Base-by-base conservation (phyloP, 2,113 vertebrate species). In the Nibea coibor region DNA sequence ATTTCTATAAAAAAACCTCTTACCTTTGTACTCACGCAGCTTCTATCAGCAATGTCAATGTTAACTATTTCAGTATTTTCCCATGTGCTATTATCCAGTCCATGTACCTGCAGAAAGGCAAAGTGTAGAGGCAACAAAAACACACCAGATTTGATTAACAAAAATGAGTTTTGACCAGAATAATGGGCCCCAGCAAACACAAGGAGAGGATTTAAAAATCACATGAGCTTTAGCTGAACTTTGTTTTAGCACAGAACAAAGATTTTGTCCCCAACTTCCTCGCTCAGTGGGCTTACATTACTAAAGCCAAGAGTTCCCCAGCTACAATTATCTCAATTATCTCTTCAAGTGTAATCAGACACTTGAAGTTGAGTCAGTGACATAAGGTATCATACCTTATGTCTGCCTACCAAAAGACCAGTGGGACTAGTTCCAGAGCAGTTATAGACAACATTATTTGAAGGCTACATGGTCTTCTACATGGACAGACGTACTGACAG, bases 41-140 rank as follows among this genome's bases (percentile, higher is more conserved):
- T 95, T 70, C 92, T 94, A 81, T 99, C 97, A 83, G 95, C 97
- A 82, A 99, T 98, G 92, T 99, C 97, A 90, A 99, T 97, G 80
- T 97, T 78, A 78, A 97, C 65, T 31, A 96, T 90, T 69, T 97
- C 95, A 71, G 95, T 92, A 1, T 94, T 92, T 77, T 97, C 95
- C 97, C 96, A 97, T 0, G 88, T 31, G 14, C 94, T 95, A 54
- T 96, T 84, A 3, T 96, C 95, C 83, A 98, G 89, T 69, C 96
- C 95, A 75, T 99, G 98, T 17, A 99, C 96, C 98, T 99, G 75
- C 56, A 90, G 65, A 22, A 6, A 20, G 17, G 3, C 6, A 47
- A 22, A 11, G 12, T 70, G 24, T 17, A n/a, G 12, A 22, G 5
- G 45, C n/a, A 80, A 12, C 16, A 2, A 58, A 11, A 2, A 20